A percentile compares a stretch with the other conserved stretches of the same genome.
Conservation (phyloP, 2,888 invertebrate species). For the Lomographa bimaculata region DNA sequence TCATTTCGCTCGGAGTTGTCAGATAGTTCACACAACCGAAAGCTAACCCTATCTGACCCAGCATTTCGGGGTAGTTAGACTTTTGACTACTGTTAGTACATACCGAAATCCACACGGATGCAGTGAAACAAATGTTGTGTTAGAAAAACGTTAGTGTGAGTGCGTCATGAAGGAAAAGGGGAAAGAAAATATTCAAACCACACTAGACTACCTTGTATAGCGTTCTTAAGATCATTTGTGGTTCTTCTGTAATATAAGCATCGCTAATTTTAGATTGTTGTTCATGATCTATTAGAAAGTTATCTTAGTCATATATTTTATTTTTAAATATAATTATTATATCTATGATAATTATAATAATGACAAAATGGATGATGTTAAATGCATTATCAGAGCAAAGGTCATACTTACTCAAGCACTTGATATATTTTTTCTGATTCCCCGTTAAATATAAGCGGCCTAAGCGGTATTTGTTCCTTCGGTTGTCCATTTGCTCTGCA, state of each 20-base stretch:
- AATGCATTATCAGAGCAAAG: slow-evolving; percentile 6
- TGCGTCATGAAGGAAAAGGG: slow-evolving; percentile 32
- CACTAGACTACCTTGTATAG: slow-evolving; percentile 78
- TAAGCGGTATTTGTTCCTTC: slow-evolving; percentile 90
- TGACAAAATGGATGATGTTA: slow-evolving; percentile 36
- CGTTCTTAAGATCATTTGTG: slow-evolving; percentile 81
- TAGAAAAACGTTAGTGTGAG: slow-evolving; percentile 40
- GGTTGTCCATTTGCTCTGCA: slow-evolving; percentile 75
- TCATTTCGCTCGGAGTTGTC: slow-evolving; percentile 58
- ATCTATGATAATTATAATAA: slow-evolving; percentile 1
- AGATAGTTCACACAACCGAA: slow-evolving; percentile 81
- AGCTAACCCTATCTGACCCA: slow-evolving; percentile 79
- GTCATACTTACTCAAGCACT: slow-evolving; percentile 87
- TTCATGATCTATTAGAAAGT: slow-evolving; percentile 17
- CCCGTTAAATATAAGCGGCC: slow-evolving; percentile 88
- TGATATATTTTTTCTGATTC: slow-evolving; percentile 87
- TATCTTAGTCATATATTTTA: background rate
- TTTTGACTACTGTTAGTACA: slow-evolving; percentile 74
- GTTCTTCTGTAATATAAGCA: slow-evolving; percentile 79
- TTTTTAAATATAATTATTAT: too few species aligned
- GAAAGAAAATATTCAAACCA: slow-evolving; percentile 51
- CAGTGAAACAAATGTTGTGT: slow-evolving; percentile 57
- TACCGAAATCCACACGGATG: slow-evolving; percentile 54
- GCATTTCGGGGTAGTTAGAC: slow-evolving; percentile 81
- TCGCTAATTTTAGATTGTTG: slow-evolving; percentile 30